Base-by-base conservation (phyloP, 2,113 vertebrate species). In the Nothocercus julius region DNA sequence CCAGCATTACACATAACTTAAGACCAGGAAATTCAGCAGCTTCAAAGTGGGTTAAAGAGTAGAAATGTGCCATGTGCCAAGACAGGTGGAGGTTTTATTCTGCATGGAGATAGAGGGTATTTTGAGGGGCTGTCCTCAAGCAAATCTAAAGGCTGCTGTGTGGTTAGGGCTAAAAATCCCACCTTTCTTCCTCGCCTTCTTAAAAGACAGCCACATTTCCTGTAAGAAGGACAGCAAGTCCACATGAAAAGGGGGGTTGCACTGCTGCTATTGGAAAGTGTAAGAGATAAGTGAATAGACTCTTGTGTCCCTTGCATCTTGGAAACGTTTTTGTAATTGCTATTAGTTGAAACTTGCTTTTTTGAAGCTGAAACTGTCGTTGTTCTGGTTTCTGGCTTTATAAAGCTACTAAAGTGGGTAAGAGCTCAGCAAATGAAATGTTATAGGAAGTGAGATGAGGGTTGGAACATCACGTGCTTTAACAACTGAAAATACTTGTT, bases 391-490 rank as follows among this genome's bases (percentile, higher is more conserved):
- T 89, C 72, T 56, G 61, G 61, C 66, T 68, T 45, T 1, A 36
- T 76, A 85, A 80, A 30, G 47, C 51, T 93, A 75, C 59, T 56
- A 32, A 1, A 63, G 51, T 51, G 59, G 76, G 56, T 67, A 53
- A 80, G 56, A 93, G 76, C 42, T 77, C 88, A 82, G 91, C 56
- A 96, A 94, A 96, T 82, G 68, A 95, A 89, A 96, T 64, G 87
- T 77, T 92, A 53, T 2, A 70, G 44, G 78, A 63, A 78, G 49
- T 80, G 76, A 84, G 38, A 93, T 2, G 7, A 92, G 58, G 62
- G 69, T 58, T 92, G 86, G 93, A 96, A 94, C 94, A 93, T 80
- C 82, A 69, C 80, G 89, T 93, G 83, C 94, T 92, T 85, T 68
- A 96, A 80, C 67, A 87, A 87, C 59, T 44, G 61, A 92, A 79